phyloP scores from a whole-genome alignment of 2,888 invertebrate genomes.

The Anorthoa munda region DNA sequence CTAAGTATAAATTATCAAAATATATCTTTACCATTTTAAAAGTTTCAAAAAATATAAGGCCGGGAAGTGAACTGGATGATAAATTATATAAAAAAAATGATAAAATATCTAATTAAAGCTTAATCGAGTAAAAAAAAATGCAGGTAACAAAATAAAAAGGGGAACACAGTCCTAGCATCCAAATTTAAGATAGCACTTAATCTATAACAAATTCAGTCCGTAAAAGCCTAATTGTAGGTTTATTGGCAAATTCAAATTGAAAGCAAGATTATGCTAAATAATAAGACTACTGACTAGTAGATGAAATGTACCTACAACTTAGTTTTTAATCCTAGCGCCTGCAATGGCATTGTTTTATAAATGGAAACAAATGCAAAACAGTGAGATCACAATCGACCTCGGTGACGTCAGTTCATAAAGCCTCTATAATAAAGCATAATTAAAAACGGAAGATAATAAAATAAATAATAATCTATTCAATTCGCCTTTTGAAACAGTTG shows the following conservation, averaged over 20 bases:
- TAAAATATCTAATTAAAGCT: constrained; percentile 73
- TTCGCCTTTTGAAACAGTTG: constrained; percentile 38
- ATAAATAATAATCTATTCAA: constrained; percentile 29
- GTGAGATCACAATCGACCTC: constrained; percentile 48
- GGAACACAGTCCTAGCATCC: constrained; percentile 30
- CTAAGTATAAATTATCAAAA: constrained; percentile 45
- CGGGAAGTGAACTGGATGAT: constrained; percentile 50
- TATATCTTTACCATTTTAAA: constrained; percentile 40
- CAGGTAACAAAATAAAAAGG: constrained; percentile 49
- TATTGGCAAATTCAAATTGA: constrained; percentile 47
- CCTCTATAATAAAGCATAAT: constrained; percentile 49
- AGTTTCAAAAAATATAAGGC: constrained; percentile 42
- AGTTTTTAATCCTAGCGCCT: constrained; percentile 61
- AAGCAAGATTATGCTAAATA: constrained; percentile 70
- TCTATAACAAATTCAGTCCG: constrained; percentile 58
- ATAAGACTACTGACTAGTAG: constrained; percentile 86
- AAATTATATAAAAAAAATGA: constrained; percentile 52
- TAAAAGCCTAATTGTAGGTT: constrained; percentile 44
- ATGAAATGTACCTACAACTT: constrained; percentile 80
- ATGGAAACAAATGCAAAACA: constrained; percentile 56
- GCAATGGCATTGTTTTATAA: constrained; percentile 52
- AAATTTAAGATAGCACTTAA: constrained; percentile 54
- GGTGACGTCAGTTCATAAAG: constrained; percentile 45
- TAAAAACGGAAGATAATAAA: constrained; percentile 21
- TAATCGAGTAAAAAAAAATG: constrained; percentile 63